phyloP scores from a whole-genome alignment of 2,888 invertebrate genomes.

The Rhamphomyia laevipes region DNA sequence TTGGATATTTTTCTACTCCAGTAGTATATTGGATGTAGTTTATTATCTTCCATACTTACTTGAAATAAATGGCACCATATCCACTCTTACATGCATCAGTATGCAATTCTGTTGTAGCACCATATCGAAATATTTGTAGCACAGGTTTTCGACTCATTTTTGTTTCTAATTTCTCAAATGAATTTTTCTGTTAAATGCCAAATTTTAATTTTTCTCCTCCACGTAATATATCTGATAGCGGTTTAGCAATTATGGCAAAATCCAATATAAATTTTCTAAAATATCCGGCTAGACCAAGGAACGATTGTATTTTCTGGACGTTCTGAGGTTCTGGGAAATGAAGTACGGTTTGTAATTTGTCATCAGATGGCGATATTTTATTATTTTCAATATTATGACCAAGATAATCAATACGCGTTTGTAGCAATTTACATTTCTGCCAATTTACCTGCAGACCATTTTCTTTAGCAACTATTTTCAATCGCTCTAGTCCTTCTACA shows the following conservation, averaged over 20 bases:
- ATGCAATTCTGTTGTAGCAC: constrained; percentile 5
- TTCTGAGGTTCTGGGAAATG: constrained; percentile 6
- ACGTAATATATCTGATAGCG: constrained; percentile 2
- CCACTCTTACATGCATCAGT: constrained; percentile 13
- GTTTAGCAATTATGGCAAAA: constrained; percentile 1
- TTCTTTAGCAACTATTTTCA: constrained; percentile 8
- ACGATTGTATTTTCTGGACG: constrained; percentile 6
- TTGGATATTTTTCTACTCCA: constrained; percentile 2
- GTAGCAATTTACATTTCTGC: constrained; percentile 5
- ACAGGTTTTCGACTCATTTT: constrained; percentile 5
- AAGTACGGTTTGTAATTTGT: constrained; percentile 7
- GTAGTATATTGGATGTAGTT: not conserved
- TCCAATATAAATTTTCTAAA: constrained; percentile 7
- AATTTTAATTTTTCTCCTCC: constrained; percentile 1
- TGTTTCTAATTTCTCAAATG: constrained; percentile 1
- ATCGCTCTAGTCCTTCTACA: constrained; percentile 6
- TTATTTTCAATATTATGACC: constrained; percentile 1
- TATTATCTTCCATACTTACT: too few relatives aligned
- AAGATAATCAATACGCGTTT: constrained; percentile 2
- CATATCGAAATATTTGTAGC: constrained; percentile 8
- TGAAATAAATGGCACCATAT: constrained; percentile 23
- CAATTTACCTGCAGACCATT: constrained; percentile 3
- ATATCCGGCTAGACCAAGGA: constrained; percentile 6
- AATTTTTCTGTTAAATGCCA: not conserved
- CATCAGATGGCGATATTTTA: constrained; percentile 5